A percentile compares a stretch with the other conserved stretches of the same genome.
These are phyloP conservation scores for Geococcyx californianus DNA, from an alignment of 2,113 vertebrate genomes.

Conservation along the genomic window DNA sequence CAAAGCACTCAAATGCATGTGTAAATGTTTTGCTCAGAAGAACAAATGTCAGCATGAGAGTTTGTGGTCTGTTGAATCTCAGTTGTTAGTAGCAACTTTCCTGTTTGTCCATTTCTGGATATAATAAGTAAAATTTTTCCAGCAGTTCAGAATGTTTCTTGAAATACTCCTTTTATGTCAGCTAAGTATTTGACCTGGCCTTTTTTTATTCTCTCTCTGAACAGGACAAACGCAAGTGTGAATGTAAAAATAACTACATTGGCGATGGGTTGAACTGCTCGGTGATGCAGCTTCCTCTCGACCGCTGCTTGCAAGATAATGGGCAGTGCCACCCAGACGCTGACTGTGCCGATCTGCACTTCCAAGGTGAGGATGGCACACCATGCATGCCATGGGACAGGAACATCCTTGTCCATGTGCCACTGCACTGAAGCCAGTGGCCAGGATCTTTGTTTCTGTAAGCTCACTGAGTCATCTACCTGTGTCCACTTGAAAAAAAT, in stretches of 20 bases:
- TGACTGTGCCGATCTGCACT: slow-evolving; percentile 87
- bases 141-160: not conserved
- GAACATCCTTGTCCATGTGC: not conserved
- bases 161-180: not conserved
- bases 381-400: rapidly evolving
- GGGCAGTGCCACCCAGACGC: slow-evolving; percentile 86
- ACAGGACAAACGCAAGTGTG: slow-evolving; percentile 85
- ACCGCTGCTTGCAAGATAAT: slow-evolving; percentile 89
- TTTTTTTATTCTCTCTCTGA: not conserved
- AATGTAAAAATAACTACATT: slow-evolving; percentile 85
- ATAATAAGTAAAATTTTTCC: not conserved
- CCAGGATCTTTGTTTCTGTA: not conserved
- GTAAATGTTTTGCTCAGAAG: not conserved
- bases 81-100: not conserved
- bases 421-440: not conserved
- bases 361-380: slow-evolving; percentile 80
- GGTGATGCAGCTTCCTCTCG: slow-evolving; percentile 77
- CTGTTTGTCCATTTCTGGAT: not conserved
- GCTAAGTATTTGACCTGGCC: not conserved
- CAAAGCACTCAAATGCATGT: not conserved
- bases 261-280: slow-evolving; percentile 88
- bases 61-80: not conserved
- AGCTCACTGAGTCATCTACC: not conserved
- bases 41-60: not conserved
- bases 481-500: not conserved